Percentiles rank a stretch among this genome's conserved stretches.
These are phyloP conservation scores for Thalassaphorura encarpata DNA, from an alignment of 1,140 invertebrate species.

Conservation along the genomic window DNA sequence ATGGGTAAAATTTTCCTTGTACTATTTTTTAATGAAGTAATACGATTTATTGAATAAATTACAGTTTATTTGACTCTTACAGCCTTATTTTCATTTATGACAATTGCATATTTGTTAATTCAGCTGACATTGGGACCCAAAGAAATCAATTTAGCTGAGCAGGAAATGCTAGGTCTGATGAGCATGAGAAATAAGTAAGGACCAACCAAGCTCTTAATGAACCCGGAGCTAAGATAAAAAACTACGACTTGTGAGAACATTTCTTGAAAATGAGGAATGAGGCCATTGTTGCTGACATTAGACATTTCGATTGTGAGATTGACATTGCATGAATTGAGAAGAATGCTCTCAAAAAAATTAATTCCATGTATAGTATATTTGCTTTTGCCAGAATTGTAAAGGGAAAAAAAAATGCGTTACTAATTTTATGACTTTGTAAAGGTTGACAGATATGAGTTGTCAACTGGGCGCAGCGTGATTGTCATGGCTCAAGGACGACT, in stretches of 20 bases:
- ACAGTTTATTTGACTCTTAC: too few species aligned
- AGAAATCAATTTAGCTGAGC: constrained; percentile 92
- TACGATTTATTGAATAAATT: too few species aligned
- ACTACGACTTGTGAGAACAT: constrained; percentile 50
- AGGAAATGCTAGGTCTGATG: constrained; percentile 99
- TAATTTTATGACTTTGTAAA: constrained; percentile 30
- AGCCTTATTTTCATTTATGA: too few species aligned
- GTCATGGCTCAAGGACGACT: constrained; percentile 91
- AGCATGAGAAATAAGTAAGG: constrained; percentile 85
- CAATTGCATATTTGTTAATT: too few species aligned
- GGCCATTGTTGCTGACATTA: constrained; percentile 97
- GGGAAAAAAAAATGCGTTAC: neutral
- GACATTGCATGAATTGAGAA: constrained; percentile 92
- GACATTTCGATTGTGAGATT: constrained; percentile 98
- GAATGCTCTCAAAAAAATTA: constrained; percentile 81
- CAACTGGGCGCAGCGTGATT: constrained; percentile 88
- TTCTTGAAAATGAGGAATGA: constrained; percentile 91
- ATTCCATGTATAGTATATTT: constrained; percentile 83
- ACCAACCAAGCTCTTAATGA: constrained; percentile 66
- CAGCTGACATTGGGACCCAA: constrained; percentile 95
- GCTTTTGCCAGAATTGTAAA: neutral
- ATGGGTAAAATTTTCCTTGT: too few species aligned
- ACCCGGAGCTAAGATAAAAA: constrained; percentile 74
- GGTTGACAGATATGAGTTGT: constrained; percentile 85
- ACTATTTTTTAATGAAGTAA: too few species aligned